Evolutionary conservation across 2,113 vertebrate species (phyloP).

Genomic region (Monarcha castaneiventris): DNA sequence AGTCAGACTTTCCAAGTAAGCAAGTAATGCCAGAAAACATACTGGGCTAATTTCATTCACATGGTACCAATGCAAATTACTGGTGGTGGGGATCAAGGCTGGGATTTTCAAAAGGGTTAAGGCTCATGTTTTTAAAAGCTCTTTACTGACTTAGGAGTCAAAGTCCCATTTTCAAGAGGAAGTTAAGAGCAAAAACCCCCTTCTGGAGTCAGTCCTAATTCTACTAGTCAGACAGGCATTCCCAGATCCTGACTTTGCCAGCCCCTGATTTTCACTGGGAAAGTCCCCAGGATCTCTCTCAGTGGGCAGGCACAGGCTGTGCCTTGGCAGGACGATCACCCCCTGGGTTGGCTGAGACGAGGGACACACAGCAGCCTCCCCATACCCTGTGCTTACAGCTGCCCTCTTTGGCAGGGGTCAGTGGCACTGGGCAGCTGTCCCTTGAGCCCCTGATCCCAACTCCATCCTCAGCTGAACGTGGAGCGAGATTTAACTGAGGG

Average conservation of each 20-base stretch:
- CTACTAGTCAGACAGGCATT: background rate
- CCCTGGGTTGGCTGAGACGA: background rate
- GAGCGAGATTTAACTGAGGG: background rate
- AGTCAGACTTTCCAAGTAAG: background rate
- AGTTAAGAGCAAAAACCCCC: slow-evolving; percentile 3
- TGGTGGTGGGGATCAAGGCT: background rate
- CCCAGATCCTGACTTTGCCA: background rate
- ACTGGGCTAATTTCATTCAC: background rate
- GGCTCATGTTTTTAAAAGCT: slow-evolving; percentile 33
- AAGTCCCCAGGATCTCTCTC: background rate
- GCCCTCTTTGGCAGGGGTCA: background rate
- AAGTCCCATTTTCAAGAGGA: slow-evolving; percentile 21
- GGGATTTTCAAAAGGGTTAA: slow-evolving; percentile 2
- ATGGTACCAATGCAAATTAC: background rate
- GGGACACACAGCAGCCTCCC: background rate
- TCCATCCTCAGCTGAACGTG: background rate
- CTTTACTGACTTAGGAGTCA: slow-evolving; percentile 1
- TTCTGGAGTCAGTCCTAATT: background rate
- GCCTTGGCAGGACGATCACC: background rate
- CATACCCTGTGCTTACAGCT: background rate
- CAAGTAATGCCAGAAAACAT: background rate
- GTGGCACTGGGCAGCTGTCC: background rate
- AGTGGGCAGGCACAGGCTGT: background rate
- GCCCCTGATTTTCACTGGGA: background rate
- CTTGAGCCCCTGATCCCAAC: background rate